Evolutionary conservation across 2,888 invertebrate genomes (phyloP).

Genomic region (Callyntrura guangdongensis): DNA sequence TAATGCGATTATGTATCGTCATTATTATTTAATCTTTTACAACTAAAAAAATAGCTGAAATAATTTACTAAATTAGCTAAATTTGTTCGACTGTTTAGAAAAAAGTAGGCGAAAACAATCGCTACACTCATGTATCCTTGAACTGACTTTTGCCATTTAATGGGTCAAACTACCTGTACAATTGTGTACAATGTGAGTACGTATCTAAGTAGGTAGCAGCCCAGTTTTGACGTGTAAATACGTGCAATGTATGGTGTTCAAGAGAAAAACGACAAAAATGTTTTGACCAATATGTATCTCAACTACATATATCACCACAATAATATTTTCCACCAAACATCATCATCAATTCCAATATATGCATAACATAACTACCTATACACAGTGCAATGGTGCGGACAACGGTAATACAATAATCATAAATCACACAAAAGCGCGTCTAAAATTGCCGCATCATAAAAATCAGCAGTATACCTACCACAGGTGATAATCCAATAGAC

Average conservation of each 20-base stretch:
- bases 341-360: not conserved
- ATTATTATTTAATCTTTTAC: constrained; percentile 20
- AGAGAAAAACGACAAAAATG: not conserved
- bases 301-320: constrained; percentile 41
- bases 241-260: not conserved
- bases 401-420: constrained; percentile 1
- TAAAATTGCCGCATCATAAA: constrained; percentile 49
- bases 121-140: constrained; percentile 46
- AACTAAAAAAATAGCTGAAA: constrained; percentile 7
- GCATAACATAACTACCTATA: not conserved
- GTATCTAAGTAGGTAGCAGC: constrained; percentile 30
- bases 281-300: not conserved
- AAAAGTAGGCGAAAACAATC: constrained; percentile 52
- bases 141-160: constrained; percentile 59
- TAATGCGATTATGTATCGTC: not conserved
- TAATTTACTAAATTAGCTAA: constrained; percentile 15
- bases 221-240: constrained; percentile 26
- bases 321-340: not conserved
- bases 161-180: constrained; percentile 67
- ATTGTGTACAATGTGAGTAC: not conserved
- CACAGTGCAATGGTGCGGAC: not conserved
- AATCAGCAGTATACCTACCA: not conserved
- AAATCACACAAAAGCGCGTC: not conserved
- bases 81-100: constrained; percentile 14
- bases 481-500: not conserved